Percentiles rank a stretch among this genome's conserved stretches.
Conservation (phyloP, 1,140 invertebrate species). For the Frieseomelitta varia region DNA sequence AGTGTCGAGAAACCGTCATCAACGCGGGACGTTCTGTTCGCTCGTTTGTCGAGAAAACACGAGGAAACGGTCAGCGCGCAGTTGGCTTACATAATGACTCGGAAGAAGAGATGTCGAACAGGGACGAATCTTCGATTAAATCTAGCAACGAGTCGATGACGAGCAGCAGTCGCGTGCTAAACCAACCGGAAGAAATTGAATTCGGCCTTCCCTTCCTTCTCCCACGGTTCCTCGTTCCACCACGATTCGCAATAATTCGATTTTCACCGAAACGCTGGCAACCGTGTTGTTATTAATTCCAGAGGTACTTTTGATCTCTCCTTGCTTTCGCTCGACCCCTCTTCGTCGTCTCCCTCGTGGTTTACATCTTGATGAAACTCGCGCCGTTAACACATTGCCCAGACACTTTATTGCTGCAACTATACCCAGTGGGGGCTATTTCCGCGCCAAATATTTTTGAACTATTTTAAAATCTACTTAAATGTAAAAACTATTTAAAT, state of each 20-base stretch:
- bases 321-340: not conserved
- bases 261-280: conserved; percentile 56
- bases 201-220: not conserved
- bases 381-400: not conserved
- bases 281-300: conserved; percentile 62
- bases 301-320: not conserved
- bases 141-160: conserved; percentile 18
- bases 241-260: conserved; percentile 23
- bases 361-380: no score
- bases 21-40: not conserved
- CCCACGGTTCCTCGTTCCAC: no score
- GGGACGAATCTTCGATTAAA: conserved; percentile 52
- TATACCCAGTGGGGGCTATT: no score
- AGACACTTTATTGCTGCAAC: no score
- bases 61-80: conserved; percentile 1
- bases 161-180: conserved; percentile 57
- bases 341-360: not conserved
- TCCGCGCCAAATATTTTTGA: no score
- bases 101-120: conserved; percentile 4
- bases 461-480: no score
- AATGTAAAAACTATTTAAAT: no score
- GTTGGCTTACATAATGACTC: conserved; percentile 25
- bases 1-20: not conserved
- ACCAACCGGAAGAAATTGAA: conserved; percentile 36
- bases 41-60: not conserved